Evolutionary conservation across 2,797 vertebrate species (phyloP).

Genomic region (Molossus alvarezi): DNA sequence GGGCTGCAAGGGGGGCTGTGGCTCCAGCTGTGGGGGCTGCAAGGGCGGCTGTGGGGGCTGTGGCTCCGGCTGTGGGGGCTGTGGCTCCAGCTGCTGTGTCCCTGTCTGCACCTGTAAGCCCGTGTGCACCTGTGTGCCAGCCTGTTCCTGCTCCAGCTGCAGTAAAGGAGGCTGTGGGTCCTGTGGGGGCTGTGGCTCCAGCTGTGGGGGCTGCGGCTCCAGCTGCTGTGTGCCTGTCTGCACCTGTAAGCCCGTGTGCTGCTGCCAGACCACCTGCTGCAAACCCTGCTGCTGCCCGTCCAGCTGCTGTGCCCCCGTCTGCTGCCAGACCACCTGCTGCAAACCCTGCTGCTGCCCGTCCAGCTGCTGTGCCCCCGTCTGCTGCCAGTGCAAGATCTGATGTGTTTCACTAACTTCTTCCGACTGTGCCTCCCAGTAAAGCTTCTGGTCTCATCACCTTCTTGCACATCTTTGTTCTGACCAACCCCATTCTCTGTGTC

Average conservation of each 20-base stretch:
- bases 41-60: background rate
- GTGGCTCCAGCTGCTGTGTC: too few relatives aligned
- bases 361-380: background rate
- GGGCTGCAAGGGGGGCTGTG: background rate
- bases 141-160: too few relatives aligned
- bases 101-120: too few relatives aligned
- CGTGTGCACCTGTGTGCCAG: too few relatives aligned
- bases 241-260: too few relatives aligned
- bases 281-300: background rate
- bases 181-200: background rate
- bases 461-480: background rate
- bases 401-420: background rate
- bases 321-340: background rate
- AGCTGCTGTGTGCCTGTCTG: too few relatives aligned
- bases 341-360: background rate
- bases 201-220: too few relatives aligned
- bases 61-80: background rate
- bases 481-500: background rate
- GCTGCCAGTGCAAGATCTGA: slow-evolving; percentile 7
- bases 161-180: too few relatives aligned
- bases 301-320: background rate
- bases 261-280: background rate
- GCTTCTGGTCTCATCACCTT: background rate
- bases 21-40: background rate
- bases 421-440: background rate